Base-by-base conservation (phyloP, 2,888 invertebrate species). In the Halictus ligatus region DNA sequence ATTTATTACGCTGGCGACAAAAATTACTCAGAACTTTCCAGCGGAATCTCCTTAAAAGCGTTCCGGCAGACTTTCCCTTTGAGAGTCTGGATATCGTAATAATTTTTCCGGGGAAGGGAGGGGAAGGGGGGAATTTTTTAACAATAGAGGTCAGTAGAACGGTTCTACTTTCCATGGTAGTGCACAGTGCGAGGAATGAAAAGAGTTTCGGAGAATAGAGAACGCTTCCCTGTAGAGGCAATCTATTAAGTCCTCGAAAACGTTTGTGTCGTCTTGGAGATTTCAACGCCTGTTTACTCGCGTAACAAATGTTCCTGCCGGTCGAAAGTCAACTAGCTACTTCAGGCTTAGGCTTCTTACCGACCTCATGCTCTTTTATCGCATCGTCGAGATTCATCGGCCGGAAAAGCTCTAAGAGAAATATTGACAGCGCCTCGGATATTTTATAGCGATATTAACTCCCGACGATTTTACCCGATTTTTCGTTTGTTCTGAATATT, bases 241-340 rank as follows among this genome's bases (percentile, higher is more conserved):
- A 78, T 71, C 50, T 71, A 78, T 78, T 58, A 43, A 54, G 54
- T 72, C 35, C 25, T 72, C 43, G 13, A 21, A 58, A 72, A 29
- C 29, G 71, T 43, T 29, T n/a, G 54, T 18, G 73, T 64, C 54
- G 35, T 60, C 46, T 54, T 40, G 54, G 18, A 54, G 79, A 79
- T 40, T 74, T 79, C 79, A 74, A 73, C 48, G 73, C 64, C 40
- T 64, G 79, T 64, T 74, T 74, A n/a, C 60, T 48, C 48, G 29
- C n/a, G 74, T 74, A 64, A 79, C 60, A 74, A 79, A 74, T 79
- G 73, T 73, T 48, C 73, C 18, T 35, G 29, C 13, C 48, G 60
- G 6, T 60, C 64, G 60, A 46, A 73, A 79, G 35, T 25, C 60
- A 73, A 35, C 58, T 29, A 13, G 15, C 58, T 43, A 54, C 54